A percentile compares a stretch with the other conserved stretches of the same genome.
These are phyloP conservation scores for Amphipyra berbera DNA, from an alignment of 2,888 invertebrate genomes.

Conservation along the genomic window DNA sequence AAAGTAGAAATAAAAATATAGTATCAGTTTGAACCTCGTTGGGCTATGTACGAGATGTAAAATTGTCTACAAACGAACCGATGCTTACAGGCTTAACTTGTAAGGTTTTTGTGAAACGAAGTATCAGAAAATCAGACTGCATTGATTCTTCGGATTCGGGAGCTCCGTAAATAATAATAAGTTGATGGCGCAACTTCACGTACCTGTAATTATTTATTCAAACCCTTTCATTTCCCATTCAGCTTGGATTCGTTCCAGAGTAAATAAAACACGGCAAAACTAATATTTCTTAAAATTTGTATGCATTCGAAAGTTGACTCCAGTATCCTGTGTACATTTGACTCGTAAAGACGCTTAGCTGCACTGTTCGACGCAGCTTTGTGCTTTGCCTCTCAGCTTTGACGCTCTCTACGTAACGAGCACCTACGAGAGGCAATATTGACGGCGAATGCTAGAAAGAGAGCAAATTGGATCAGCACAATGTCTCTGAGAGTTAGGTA, in stretches of 20 bases:
- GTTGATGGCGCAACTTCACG: too few species aligned
- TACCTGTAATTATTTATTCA: too few species aligned
- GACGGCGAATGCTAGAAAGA: not conserved
- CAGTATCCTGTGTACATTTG: not conserved
- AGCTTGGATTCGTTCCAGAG: too few species aligned
- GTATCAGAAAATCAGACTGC: too few species aligned
- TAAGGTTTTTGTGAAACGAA: too few species aligned
- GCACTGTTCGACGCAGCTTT: constrained; percentile 13
- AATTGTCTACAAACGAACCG: not conserved
- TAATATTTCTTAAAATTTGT: not conserved
- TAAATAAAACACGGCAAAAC: too few species aligned
- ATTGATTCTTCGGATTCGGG: too few species aligned
- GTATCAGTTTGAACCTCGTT: constrained; percentile 17
- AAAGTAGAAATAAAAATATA: constrained; percentile 10
- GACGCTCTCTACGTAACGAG: constrained; percentile 11
- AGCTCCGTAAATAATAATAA: too few species aligned
- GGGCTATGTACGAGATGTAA: not conserved
- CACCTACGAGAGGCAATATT: constrained; percentile 10
- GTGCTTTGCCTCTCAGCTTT: constrained; percentile 16
- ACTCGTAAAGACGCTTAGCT: constrained; percentile 8
- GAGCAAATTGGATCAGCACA: constrained; percentile 6
- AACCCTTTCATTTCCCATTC: too few species aligned
- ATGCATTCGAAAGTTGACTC: not conserved
- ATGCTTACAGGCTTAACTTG: too few species aligned
- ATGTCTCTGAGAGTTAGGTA: not conserved